Evolutionary conservation across 2,888 invertebrate genomes (phyloP).

Genomic region (Eudasyphora cyanicolor): DNA sequence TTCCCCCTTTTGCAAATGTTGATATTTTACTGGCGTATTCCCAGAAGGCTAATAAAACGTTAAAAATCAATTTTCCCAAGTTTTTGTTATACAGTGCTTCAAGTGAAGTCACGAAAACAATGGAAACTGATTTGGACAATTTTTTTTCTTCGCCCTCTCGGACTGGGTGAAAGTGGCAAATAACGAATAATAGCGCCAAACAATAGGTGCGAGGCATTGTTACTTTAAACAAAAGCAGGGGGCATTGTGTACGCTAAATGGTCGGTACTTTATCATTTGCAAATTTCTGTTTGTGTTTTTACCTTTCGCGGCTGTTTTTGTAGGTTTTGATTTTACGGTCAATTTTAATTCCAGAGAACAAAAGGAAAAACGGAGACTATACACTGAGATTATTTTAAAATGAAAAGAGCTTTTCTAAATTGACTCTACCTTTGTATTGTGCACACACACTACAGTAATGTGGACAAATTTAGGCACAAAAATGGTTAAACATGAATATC

Average conservation of each 20-base stretch:
- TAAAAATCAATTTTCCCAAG: constrained; percentile 59
- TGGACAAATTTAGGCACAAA: no score
- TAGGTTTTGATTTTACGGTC: no score
- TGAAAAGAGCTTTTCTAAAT: no score
- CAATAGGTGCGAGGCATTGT: neutral
- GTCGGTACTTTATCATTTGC: neutral
- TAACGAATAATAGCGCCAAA: neutral
- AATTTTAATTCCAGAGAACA: no score
- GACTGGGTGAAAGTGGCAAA: neutral
- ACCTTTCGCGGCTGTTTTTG: neutral
- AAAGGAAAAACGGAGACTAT: no score
- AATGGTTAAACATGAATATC: no score
- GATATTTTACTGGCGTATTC: constrained; percentile 27
- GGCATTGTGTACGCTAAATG: neutral
- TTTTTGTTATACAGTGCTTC: constrained; percentile 4
- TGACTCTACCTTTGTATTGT: no score
- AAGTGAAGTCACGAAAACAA: constrained; percentile 16
- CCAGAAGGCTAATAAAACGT: constrained; percentile 58
- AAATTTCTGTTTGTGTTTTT: neutral
- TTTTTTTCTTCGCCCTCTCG: neutral
- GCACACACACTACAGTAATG: no score
- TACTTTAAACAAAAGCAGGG: neutral
- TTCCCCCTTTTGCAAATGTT: neutral
- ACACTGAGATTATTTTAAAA: no score
- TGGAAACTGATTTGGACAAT: neutral